phyloP scores from a whole-genome alignment of 2,113 vertebrate species.

The Tychaedon coryphoeus region DNA sequence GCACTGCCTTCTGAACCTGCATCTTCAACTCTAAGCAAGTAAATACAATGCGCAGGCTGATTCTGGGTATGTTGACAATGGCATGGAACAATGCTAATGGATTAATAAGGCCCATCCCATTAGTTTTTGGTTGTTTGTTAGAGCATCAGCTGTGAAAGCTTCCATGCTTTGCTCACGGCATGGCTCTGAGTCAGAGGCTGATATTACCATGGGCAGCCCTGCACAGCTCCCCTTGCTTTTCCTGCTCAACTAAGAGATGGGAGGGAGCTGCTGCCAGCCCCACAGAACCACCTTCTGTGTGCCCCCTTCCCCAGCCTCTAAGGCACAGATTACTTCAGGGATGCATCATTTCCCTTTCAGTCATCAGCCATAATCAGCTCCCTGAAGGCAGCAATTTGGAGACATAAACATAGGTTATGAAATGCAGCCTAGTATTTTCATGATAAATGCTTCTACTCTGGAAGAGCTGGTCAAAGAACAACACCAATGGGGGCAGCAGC shows the following conservation, averaged over 20 bases:
- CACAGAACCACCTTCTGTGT: not conserved
- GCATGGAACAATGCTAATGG: not conserved
- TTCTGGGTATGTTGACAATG: not conserved
- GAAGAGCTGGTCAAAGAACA: not conserved
- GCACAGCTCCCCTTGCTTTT: not conserved
- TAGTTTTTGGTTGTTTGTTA: not conserved
- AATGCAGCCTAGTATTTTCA: not conserved
- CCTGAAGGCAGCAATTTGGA: not conserved
- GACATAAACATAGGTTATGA: accelerated
- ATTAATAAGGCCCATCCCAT: not conserved
- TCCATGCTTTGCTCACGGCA: not conserved
- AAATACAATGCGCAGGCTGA: not conserved
- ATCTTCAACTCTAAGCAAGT: not conserved
- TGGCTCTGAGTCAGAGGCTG: not conserved
- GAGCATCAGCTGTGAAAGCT: not conserved
- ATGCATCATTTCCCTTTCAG: not conserved
- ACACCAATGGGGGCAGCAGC: not conserved
- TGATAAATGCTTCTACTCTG: not conserved
- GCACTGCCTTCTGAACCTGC: not conserved
- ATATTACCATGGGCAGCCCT: constrained; percentile 8
- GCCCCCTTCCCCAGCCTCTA: not conserved
- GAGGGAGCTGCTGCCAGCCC: not conserved
- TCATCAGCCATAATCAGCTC: not conserved
- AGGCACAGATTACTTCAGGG: not conserved
- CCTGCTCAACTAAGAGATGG: not conserved